Conservation (phyloP, 2,797 vertebrate species). For the Pseudochaenichthys georgianus region DNA sequence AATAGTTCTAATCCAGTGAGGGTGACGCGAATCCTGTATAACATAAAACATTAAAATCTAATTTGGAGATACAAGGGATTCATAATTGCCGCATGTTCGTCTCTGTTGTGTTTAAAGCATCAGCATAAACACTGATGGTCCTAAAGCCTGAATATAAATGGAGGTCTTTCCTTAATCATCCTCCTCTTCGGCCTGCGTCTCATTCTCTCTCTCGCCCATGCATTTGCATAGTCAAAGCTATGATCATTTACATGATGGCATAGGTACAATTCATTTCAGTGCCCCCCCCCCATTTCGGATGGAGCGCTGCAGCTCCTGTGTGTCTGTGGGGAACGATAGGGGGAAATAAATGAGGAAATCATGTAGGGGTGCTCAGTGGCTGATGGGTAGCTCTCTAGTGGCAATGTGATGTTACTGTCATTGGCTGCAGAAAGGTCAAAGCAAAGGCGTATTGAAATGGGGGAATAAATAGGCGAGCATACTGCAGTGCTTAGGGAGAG, state of each 20-base stretch:
- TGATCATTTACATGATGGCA: constrained; percentile 68
- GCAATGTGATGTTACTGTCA: constrained; percentile 73
- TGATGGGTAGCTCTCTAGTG: constrained; percentile 67
- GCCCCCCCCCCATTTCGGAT: constrained; percentile 24
- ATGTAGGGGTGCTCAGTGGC: constrained; percentile 57
- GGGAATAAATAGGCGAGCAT: constrained; percentile 72
- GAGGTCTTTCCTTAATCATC: constrained; percentile 50
- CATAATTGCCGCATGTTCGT: neutral
- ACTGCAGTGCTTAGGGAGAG: constrained; percentile 68
- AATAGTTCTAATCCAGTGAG: neutral
- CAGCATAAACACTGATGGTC: constrained; percentile 20
- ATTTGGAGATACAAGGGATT: neutral
- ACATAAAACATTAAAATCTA: neutral
- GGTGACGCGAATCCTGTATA: neutral
- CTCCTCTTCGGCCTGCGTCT: constrained; percentile 21
- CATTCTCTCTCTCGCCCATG: constrained; percentile 22
- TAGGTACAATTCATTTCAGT: constrained; percentile 64
- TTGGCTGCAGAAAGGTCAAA: constrained; percentile 82
- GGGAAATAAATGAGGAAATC: constrained; percentile 70
- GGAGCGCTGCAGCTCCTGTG: constrained; percentile 28
- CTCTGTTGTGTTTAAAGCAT: constrained; percentile 21
- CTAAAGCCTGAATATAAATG: constrained; percentile 41
- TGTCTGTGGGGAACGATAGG: constrained; percentile 46
- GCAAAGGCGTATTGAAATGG: constrained; percentile 73
- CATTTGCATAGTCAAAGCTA: constrained; percentile 74